A percentile compares a stretch with the other conserved stretches of the same genome.
phyloP scores from a whole-genome alignment of 2,888 invertebrate genomes.

The Melieria omissa region DNA sequence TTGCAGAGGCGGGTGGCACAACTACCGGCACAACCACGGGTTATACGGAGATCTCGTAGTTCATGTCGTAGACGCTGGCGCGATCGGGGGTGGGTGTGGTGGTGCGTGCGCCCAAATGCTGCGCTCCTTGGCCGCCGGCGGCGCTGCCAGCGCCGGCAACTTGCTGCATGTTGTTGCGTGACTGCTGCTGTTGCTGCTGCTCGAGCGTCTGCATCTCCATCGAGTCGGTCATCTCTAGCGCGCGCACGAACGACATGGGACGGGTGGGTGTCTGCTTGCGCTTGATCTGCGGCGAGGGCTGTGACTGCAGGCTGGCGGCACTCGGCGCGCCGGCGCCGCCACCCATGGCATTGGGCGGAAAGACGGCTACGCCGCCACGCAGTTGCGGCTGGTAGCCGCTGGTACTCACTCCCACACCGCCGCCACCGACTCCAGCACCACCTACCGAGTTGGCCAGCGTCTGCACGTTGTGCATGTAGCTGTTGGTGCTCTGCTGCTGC shows the following conservation, averaged over 20 bases:
- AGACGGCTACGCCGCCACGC: slow-evolving; percentile 77
- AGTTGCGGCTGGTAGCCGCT: slow-evolving; percentile 72
- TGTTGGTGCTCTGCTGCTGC: slow-evolving; percentile 11
- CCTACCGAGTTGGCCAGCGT: slow-evolving; percentile 43
- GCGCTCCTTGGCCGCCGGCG: slow-evolving; percentile 34
- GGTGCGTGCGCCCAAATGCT: slow-evolving; percentile 62
- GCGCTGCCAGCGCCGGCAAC: slow-evolving; percentile 40
- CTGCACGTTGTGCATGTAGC: slow-evolving; percentile 40
- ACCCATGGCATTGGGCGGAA: slow-evolving; percentile 69
- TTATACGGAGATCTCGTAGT: slow-evolving; percentile 96
- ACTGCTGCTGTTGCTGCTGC: slow-evolving; percentile 61
- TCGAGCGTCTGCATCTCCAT: slow-evolving; percentile 78
- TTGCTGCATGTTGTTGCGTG: slow-evolving; percentile 32
- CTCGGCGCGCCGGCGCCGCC: slow-evolving; percentile 50
- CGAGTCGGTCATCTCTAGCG: slow-evolving; percentile 89
- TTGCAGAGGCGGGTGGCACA: slow-evolving; percentile 54
- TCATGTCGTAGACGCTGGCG: slow-evolving; percentile 92
- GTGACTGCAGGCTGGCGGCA: slow-evolving; percentile 50
- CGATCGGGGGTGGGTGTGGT: slow-evolving; percentile 81
- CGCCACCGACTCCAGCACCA: slow-evolving; percentile 32
- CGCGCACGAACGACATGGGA: slow-evolving; percentile 90
- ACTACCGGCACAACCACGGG: slow-evolving; percentile 65
- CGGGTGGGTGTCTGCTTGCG: slow-evolving; percentile 71
- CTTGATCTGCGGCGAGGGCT: slow-evolving; percentile 71
- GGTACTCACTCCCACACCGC: slow-evolving; percentile 22